These are phyloP conservation scores for Callionymus lyra DNA, from an alignment of 2,113 vertebrate genomes.

Conservation along the genomic window DNA sequence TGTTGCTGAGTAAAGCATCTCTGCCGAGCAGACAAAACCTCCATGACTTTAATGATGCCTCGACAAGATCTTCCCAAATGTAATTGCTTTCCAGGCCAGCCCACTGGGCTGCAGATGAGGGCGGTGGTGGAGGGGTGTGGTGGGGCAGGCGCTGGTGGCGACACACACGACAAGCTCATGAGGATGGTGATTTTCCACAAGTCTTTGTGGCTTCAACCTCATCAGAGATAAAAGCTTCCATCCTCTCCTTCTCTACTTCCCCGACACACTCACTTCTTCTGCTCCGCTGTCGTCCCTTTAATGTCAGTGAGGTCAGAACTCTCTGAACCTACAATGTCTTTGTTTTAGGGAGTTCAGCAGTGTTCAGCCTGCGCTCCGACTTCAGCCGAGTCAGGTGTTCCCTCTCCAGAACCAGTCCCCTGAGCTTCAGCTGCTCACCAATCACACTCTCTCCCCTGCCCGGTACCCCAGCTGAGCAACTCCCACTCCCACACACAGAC, in stretches of 20 bases:
- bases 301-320: constrained; percentile 8
- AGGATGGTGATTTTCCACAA: constrained; percentile 65
- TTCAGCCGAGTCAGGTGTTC: constrained; percentile 36
- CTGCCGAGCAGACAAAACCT: constrained; percentile 24
- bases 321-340: not conserved
- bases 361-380: constrained; percentile 12
- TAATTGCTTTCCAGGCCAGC: constrained; percentile 51
- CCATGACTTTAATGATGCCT: constrained; percentile 45
- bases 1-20: constrained; percentile 35
- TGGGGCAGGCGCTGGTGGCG: constrained; percentile 23
- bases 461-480: constrained; percentile 49
- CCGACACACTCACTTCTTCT: constrained; percentile 20
- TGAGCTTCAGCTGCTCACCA: constrained; percentile 51
- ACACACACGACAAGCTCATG: constrained; percentile 12
- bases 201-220: constrained; percentile 44
- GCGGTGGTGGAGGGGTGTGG: not conserved
- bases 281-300: too few species aligned
- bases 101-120: constrained; percentile 19
- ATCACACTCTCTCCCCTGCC: constrained; percentile 66
- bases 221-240: constrained; percentile 19
- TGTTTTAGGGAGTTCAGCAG: constrained; percentile 8
- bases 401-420: constrained; percentile 31
- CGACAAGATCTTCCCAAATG: constrained; percentile 55
- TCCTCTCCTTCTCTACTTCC: too few species aligned
- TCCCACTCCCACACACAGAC: constrained; percentile 8